A percentile compares a stretch with the other conserved stretches of the same genome.
Evolutionary conservation across 2,797 vertebrate species (phyloP).

Genomic region (Pogonophryne albipinna): DNA sequence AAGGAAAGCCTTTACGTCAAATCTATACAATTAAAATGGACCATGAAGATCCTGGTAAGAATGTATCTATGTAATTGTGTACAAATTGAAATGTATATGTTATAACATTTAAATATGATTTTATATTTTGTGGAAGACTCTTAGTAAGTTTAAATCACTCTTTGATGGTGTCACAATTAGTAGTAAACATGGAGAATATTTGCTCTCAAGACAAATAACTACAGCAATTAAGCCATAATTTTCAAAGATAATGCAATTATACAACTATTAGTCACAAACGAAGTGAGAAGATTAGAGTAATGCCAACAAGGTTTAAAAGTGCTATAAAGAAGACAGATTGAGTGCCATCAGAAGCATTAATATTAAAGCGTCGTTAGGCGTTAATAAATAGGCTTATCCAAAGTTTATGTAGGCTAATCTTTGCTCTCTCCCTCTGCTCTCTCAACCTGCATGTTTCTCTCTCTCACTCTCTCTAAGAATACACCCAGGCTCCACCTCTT

Average conservation of each 20-base stretch:
- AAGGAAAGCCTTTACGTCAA: neutral
- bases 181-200: constrained; percentile 20
- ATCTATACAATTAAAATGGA: neutral
- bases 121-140: neutral
- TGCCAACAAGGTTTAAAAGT: constrained; percentile 41
- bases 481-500: constrained; percentile 78
- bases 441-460: constrained; percentile 42
- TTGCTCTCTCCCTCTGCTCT: constrained; percentile 55
- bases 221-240: constrained; percentile 13
- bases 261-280: constrained; percentile 40
- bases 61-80: too few relatives aligned
- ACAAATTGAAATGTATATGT: too few relatives aligned
- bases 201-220: constrained; percentile 22
- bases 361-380: constrained; percentile 67
- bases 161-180: constrained; percentile 1
- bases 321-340: constrained; percentile 51
- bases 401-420: constrained; percentile 80
- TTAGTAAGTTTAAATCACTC: neutral
- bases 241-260: constrained; percentile 34
- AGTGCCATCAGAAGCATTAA: constrained; percentile 54
- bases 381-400: constrained; percentile 77
- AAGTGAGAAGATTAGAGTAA: constrained; percentile 49
- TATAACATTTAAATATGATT: neutral
- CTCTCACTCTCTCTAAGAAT: constrained; percentile 78
- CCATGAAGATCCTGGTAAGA: neutral